Conservation (phyloP, 2,113 vertebrate species). For the Thinocorus orbignyianus region DNA sequence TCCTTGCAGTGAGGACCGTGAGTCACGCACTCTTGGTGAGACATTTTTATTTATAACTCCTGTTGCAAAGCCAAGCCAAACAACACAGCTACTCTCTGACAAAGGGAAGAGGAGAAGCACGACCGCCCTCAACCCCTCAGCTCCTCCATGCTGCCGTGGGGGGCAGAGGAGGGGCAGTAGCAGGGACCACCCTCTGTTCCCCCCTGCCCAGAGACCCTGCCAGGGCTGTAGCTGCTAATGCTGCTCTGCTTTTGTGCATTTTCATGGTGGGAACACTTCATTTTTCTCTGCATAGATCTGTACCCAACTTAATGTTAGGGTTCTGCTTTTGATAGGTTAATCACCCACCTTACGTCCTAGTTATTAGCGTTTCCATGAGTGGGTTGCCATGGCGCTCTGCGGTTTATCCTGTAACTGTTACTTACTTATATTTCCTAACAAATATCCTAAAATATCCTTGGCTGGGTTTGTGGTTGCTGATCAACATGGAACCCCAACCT, state of each 20-base stretch:
- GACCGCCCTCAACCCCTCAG: not conserved
- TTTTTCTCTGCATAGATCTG: conserved; percentile 44
- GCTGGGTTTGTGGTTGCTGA: conserved; percentile 60
- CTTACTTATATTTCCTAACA: conserved; percentile 46
- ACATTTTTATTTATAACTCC: conserved; percentile 64
- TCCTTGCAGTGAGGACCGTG: conserved; percentile 36
- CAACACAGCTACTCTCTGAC: not conserved
- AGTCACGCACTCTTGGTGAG: conserved; percentile 45
- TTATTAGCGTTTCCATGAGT: conserved; percentile 53
- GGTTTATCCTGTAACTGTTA: conserved; percentile 33
- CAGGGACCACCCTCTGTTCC: not conserved
- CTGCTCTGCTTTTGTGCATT: not conserved
- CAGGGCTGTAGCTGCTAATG: not conserved
- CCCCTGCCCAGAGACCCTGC: not conserved
- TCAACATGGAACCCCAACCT: conserved; percentile 13
- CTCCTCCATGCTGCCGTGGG: not conserved
- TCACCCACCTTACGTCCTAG: conserved; percentile 32
- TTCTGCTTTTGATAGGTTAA: conserved; percentile 59
- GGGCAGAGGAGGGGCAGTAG: not conserved
- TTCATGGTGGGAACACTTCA: not conserved
- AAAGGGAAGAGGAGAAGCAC: not conserved
- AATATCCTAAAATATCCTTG: conserved; percentile 39
- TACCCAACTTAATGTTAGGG: conserved; percentile 53
- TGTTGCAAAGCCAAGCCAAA: conserved; percentile 6
- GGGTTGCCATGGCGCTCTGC: conserved; percentile 52